Conservation (phyloP, 1,140 invertebrate genomes). For the Zaprionus tsacasi region DNA sequence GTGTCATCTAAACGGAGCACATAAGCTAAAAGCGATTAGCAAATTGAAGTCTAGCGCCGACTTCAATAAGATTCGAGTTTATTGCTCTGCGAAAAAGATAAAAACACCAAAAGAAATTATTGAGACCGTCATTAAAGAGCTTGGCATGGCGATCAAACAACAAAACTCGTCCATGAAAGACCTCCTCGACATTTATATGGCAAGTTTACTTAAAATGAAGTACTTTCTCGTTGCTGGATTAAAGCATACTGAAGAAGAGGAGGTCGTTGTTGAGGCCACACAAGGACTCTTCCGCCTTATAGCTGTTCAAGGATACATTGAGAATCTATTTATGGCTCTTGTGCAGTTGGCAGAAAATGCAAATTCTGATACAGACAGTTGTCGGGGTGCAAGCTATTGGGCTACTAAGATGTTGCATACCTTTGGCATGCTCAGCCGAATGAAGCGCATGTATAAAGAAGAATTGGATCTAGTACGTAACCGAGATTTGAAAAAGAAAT, state of each 20-base stretch:
- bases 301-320: constrained; percentile 68
- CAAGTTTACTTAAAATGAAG: constrained; percentile 60
- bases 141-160: constrained; percentile 49
- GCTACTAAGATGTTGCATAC: constrained; percentile 62
- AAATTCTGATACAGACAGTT: constrained; percentile 25
- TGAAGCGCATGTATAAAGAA: constrained; percentile 75
- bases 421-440: constrained; percentile 65
- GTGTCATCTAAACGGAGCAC: constrained; percentile 60
- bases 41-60: constrained; percentile 59
- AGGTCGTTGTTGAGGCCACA: constrained; percentile 50
- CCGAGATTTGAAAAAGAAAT: background rate
- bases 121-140: constrained; percentile 31
- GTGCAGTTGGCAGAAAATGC: constrained; percentile 64
- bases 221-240: constrained; percentile 61
- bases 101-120: constrained; percentile 49
- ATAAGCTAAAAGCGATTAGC: constrained; percentile 59
- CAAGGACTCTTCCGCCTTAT: constrained; percentile 67
- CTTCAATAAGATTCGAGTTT: constrained; percentile 60
- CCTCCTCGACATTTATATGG: constrained; percentile 56
- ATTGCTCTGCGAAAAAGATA: constrained; percentile 43
- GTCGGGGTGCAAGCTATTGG: constrained; percentile 74
- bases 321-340: constrained; percentile 66
- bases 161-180: constrained; percentile 55
- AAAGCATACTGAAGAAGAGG: constrained; percentile 39
- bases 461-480: constrained; percentile 69